These are phyloP conservation scores for Agrochola litura DNA, from an alignment of 2,888 invertebrate species.

Conservation along the genomic window DNA sequence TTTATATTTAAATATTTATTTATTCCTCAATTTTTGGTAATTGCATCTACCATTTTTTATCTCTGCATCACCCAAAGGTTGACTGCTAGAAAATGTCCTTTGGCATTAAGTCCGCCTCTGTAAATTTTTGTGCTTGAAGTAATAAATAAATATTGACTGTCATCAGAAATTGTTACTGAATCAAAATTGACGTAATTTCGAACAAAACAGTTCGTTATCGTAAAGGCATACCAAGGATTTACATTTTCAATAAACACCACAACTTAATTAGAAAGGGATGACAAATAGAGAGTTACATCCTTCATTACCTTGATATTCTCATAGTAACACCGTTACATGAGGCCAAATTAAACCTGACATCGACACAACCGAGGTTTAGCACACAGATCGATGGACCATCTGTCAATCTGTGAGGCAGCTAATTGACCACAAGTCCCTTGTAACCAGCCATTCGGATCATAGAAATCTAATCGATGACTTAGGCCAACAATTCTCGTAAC, in stretches of 20 bases:
- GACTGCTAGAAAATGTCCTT: too few species aligned
- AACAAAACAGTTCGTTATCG: background rate
- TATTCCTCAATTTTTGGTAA: too few species aligned
- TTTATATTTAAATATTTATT: too few species aligned
- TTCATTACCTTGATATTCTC: background rate
- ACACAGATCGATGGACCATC: conserved; percentile 14
- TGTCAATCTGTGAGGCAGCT: conserved; percentile 28
- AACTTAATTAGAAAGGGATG: conserved; percentile 18
- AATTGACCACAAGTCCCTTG: conserved; percentile 43
- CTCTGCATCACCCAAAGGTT: too few species aligned
- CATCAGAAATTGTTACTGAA: background rate
- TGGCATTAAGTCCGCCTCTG: too few species aligned
- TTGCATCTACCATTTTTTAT: too few species aligned
- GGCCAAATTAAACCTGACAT: conserved; percentile 1
- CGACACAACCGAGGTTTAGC: conserved; percentile 1
- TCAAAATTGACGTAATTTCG: background rate
- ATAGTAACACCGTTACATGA: conserved; percentile 17
- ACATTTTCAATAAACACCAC: background rate
- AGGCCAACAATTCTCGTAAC: conserved; percentile 12
- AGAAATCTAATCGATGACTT: conserved; percentile 8
- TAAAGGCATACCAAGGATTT: background rate
- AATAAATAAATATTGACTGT: background rate
- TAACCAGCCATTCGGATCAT: conserved; percentile 4
- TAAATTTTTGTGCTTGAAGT: too few species aligned
- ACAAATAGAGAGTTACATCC: background rate